These are phyloP conservation scores for Coturnix japonica DNA, from an alignment of 2,113 vertebrate species.

Conservation along the genomic window DNA sequence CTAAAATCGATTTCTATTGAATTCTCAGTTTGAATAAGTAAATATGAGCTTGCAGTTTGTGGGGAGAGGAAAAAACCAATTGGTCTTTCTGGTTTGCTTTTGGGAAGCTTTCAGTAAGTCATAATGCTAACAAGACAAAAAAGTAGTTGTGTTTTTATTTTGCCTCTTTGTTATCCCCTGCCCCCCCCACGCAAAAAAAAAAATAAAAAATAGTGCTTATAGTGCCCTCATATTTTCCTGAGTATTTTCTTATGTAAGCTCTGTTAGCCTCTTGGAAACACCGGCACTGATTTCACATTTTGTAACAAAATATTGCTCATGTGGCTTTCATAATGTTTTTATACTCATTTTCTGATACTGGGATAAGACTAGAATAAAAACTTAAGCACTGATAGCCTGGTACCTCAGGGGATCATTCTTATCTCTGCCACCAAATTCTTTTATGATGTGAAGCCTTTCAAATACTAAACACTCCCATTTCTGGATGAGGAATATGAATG, in stretches of 20 bases:
- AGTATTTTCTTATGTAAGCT: not conserved
- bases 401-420: slow-evolving; percentile 1
- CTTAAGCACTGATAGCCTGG: not conserved
- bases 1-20: not conserved
- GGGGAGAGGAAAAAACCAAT: not conserved
- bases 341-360: slow-evolving; percentile 12
- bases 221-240: not conserved
- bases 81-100: slow-evolving; percentile 31
- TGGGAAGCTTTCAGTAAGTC: not conserved
- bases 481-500: not conserved
- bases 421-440: slow-evolving; percentile 9
- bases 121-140: not conserved
- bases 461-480: slow-evolving; percentile 27
- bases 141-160: too few species aligned
- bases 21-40: not conserved
- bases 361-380: not conserved
- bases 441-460: slow-evolving; percentile 5
- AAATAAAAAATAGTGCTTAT: not conserved
- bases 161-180: not conserved
- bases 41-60: slow-evolving; percentile 8
- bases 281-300: not conserved
- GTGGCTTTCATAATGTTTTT: slow-evolving; percentile 39
- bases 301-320: not conserved
- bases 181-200: too few species aligned
- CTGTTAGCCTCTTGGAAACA: slow-evolving; percentile 10